A percentile compares a stretch with the other conserved stretches of the same genome.
Conservation (phyloP, 2,113 vertebrate genomes). For the Dromiciops gliroides region DNA sequence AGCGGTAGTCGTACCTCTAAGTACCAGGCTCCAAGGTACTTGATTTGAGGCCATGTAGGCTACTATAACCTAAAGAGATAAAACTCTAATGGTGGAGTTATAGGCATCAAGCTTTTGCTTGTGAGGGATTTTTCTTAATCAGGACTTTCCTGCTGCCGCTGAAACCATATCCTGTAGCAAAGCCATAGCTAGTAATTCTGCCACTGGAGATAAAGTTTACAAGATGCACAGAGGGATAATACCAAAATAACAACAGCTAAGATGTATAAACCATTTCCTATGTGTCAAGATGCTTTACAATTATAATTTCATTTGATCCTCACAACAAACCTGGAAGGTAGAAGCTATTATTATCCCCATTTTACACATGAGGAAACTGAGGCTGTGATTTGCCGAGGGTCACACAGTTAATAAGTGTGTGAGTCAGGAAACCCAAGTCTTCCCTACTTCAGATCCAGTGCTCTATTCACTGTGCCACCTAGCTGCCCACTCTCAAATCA, state of each 20-base stretch:
- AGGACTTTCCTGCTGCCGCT: too few species aligned
- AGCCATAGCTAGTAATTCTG: too few species aligned
- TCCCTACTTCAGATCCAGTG: neutral
- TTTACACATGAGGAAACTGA: slow-evolving; percentile 27
- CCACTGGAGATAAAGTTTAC: too few species aligned
- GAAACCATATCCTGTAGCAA: too few species aligned
- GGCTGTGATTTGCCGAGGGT: neutral
- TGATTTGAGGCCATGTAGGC: too few species aligned
- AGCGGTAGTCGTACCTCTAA: neutral
- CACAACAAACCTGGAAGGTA: neutral
- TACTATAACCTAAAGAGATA: too few species aligned
- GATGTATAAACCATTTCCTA: neutral
- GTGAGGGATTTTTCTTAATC: too few species aligned
- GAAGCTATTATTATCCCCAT: neutral
- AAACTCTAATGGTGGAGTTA: too few species aligned
- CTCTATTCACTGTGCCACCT: neutral
- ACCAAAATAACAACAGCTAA: neutral
- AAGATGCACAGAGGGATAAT: neutral
- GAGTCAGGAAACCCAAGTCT: neutral
- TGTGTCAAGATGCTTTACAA: neutral
- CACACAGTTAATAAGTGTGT: neutral
- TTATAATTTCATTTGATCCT: neutral
- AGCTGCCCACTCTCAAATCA: neutral
- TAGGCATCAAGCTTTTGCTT: too few species aligned
- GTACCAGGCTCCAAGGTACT: too few species aligned